Conservation (phyloP, 2,113 vertebrate species). For the Alaudala cheleensis region DNA sequence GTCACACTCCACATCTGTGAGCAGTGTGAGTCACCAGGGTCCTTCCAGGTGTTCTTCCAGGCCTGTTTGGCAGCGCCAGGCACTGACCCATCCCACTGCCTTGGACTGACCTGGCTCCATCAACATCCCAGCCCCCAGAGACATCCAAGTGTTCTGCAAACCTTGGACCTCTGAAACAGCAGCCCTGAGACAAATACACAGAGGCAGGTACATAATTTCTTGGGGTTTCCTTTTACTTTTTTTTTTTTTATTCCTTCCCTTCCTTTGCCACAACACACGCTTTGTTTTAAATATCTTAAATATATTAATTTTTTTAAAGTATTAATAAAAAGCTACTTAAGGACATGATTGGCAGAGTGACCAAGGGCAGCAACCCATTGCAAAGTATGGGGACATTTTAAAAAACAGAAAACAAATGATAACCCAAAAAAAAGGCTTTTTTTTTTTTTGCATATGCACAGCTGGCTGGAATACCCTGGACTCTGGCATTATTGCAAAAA, state of each 20-base stretch:
- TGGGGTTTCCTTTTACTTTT: neutral
- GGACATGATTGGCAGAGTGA: conserved; percentile 34
- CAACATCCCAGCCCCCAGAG: neutral
- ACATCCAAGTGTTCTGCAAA: fast-evolving
- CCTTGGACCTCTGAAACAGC: neutral
- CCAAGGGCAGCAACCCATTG: neutral
- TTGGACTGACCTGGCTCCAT: fast-evolving
- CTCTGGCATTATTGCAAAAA: neutral
- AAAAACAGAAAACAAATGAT: conserved; percentile 4
- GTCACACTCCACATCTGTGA: neutral
- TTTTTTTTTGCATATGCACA: neutral
- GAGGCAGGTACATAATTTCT: neutral
- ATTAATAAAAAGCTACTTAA: conserved; percentile 69
- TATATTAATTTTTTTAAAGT: conserved; percentile 84
- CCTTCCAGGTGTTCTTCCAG: neutral
- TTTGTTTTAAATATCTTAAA: conserved; percentile 82
- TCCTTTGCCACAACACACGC: neutral
- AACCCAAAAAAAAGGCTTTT: neutral
- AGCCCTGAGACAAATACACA: neutral
- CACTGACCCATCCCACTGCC: neutral
- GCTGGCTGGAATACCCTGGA: neutral
- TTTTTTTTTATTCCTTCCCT: conserved; percentile 46
- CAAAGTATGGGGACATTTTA: neutral
- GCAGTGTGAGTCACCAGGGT: fast-evolving
- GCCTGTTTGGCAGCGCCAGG: neutral